A percentile compares a stretch with the other conserved stretches of the same genome.
Conservation (phyloP, 1,140 invertebrate species). For the Rhagoletis pomonella region DNA sequence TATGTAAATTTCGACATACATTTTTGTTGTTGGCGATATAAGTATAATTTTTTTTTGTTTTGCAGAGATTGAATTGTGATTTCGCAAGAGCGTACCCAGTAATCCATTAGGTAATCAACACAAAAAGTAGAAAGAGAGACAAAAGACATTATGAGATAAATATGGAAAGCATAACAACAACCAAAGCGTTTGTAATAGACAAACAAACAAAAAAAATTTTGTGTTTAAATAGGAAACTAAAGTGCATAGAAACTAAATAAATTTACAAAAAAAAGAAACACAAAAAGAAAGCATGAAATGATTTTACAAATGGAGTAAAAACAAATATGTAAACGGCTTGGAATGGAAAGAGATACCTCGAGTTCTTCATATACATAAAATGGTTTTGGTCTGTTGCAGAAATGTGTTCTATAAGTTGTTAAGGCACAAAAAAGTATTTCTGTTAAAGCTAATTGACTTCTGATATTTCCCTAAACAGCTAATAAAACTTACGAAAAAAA, state of each 20-base stretch:
- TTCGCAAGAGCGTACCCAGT: conserved; percentile 4
- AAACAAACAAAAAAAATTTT: neutral
- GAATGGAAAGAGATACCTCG: neutral
- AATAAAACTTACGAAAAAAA: too few species aligned
- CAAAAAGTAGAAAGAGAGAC: conserved; percentile 47
- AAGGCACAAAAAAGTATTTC: too few species aligned
- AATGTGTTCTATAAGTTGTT: too few species aligned
- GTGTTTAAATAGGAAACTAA: neutral
- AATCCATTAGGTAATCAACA: conserved; percentile 43
- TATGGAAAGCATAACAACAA: neutral
- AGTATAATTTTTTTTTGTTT: neutral
- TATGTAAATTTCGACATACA: neutral
- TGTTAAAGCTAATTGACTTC: too few species aligned
- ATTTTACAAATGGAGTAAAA: neutral
- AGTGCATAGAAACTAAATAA: neutral
- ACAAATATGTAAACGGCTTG: neutral
- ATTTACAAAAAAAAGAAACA: neutral
- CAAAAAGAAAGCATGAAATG: neutral
- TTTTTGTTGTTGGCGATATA: neutral
- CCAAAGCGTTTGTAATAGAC: neutral
- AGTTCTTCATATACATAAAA: neutral
- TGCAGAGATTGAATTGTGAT: neutral
- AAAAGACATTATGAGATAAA: conserved; percentile 38
- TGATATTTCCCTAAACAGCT: too few species aligned
- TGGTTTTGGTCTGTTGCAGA: too few species aligned